phyloP scores from a whole-genome alignment of 2,888 invertebrate genomes.

The Eulithis prunata region DNA sequence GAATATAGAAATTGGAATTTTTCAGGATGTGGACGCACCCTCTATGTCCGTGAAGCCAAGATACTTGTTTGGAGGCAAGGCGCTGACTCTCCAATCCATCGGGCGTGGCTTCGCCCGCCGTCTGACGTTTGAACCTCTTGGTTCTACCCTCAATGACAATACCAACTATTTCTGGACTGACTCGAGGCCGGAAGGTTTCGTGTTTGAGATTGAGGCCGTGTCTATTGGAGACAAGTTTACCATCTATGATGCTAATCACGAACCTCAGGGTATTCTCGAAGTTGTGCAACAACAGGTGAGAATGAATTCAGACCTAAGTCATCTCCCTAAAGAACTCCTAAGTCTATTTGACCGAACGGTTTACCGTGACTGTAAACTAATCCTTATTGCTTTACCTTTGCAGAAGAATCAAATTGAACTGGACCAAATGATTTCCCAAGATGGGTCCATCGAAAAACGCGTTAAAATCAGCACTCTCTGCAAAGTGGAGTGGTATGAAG shows the following conservation, averaged over 20 bases:
- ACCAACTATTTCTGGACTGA: slow-evolving; percentile 92
- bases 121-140: slow-evolving; percentile 88
- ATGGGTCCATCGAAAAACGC: slow-evolving; percentile 84
- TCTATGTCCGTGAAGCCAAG: slow-evolving; percentile 77
- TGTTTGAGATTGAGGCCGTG: slow-evolving; percentile 88
- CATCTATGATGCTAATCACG: slow-evolving; percentile 87
- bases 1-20: slow-evolving; percentile 58
- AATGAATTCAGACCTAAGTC: not conserved
- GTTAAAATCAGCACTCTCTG: slow-evolving; percentile 86
- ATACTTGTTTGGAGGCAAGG: slow-evolving; percentile 87
- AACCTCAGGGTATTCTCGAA: slow-evolving; percentile 87
- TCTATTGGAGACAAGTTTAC: slow-evolving; percentile 89
- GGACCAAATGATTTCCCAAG: slow-evolving; percentile 72
- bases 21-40: slow-evolving; percentile 77
- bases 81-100: slow-evolving; percentile 86
- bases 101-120: slow-evolving; percentile 90
- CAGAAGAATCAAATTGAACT: slow-evolving; percentile 80
- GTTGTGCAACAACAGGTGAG: slow-evolving; percentile 87
- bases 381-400: slow-evolving; percentile 34
- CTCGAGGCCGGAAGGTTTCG: slow-evolving; percentile 89
- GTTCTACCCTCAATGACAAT: slow-evolving; percentile 86
- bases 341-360: not conserved
- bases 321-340: not conserved
- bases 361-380: slow-evolving; percentile 1
- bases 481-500: slow-evolving; percentile 88